Conservation (phyloP, 2,113 vertebrate species). For the Poecile atricapillus region DNA sequence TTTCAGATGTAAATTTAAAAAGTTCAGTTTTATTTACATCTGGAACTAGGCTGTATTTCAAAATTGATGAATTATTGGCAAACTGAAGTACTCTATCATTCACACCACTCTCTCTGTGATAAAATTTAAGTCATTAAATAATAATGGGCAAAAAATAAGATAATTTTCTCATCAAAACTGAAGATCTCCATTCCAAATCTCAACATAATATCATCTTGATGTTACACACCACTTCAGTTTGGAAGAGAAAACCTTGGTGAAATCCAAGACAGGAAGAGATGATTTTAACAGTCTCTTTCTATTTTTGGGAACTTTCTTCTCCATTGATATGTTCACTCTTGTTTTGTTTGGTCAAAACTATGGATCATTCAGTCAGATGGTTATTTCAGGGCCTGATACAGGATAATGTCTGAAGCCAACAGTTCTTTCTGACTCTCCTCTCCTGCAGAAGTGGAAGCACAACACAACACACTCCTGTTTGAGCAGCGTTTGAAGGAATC, state of each 20-base stretch:
- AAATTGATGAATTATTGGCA: not conserved
- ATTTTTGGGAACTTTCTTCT: not conserved
- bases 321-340: not conserved
- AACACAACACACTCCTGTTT: rapidly evolving
- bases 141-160: not conserved
- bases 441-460: not conserved
- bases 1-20: not conserved
- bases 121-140: not conserved
- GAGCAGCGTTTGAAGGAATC: not conserved
- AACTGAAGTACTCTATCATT: not conserved
- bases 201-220: not conserved
- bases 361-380: not conserved
- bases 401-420: not conserved
- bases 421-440: not conserved
- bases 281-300: not conserved
- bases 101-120: not conserved
- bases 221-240: not conserved
- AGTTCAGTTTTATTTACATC: not conserved
- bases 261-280: not conserved
- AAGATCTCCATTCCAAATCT: not conserved
- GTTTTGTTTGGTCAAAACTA: not conserved
- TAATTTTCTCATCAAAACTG: not conserved
- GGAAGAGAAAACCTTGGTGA: not conserved
- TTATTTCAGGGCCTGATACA: not conserved
- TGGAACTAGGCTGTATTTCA: not conserved